Conservation (phyloP, 2,113 vertebrate species). For the Microtus montanus region DNA sequence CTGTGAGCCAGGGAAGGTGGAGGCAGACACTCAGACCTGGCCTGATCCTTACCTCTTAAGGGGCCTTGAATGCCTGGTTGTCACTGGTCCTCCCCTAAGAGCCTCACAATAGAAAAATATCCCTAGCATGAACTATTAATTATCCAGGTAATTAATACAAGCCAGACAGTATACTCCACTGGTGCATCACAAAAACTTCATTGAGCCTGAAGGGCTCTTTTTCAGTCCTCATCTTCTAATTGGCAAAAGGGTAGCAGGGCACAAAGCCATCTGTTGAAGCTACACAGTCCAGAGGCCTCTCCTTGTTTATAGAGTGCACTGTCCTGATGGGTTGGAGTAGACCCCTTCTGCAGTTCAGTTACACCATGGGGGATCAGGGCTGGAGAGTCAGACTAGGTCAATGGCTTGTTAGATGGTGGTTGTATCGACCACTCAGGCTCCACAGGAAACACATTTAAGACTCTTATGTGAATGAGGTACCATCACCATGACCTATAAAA, state of each 20-base stretch:
- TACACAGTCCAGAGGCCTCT: not conserved
- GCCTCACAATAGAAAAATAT: not conserved
- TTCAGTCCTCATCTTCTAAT: slow-evolving; percentile 14
- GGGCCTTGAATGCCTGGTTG: not conserved
- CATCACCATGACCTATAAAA: not conserved
- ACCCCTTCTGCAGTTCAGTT: not conserved
- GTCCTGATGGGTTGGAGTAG: not conserved
- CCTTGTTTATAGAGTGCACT: not conserved
- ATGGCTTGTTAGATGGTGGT: not conserved
- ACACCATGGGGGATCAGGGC: fast-evolving
- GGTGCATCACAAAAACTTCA: slow-evolving; percentile 7
- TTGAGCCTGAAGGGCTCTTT: not conserved
- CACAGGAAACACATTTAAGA: not conserved
- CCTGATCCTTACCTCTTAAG: not conserved
- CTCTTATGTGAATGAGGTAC: not conserved
- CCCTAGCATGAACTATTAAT: slow-evolving; percentile 19
- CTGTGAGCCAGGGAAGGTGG: not conserved
- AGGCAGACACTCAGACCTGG: not conserved
- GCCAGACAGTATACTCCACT: slow-evolving; percentile 8
- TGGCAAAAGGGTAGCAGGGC: not conserved
- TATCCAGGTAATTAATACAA: slow-evolving; percentile 54
- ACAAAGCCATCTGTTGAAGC: not conserved
- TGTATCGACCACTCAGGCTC: not conserved
- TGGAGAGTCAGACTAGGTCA: not conserved
- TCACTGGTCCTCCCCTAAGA: not conserved